These are phyloP conservation scores for Folsomia manolachei DNA, from an alignment of 2,888 invertebrate species.

Conservation along the genomic window DNA sequence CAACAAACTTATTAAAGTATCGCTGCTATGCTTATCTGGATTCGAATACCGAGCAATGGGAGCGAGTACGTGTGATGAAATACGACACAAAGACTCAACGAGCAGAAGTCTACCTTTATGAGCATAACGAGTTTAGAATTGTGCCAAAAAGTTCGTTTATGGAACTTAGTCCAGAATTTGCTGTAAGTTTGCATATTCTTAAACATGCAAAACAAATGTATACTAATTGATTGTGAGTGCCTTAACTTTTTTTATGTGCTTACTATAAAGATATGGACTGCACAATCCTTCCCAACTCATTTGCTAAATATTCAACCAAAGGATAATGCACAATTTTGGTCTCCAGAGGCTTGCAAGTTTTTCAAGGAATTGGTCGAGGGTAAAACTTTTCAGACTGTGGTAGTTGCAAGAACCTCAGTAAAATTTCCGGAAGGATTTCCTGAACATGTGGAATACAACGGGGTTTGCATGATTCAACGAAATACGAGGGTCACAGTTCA, in stretches of 20 bases:
- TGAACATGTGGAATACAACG: slow-evolving; percentile 6
- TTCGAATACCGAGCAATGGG: background rate
- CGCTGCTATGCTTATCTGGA: background rate
- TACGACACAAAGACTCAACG: background rate
- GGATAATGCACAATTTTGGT: background rate
- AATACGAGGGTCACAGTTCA: background rate
- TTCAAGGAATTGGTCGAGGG: slow-evolving; percentile 7
- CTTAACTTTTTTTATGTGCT: slow-evolving; percentile 5
- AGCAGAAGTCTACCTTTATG: background rate
- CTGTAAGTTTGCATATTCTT: background rate
- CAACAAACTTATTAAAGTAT: background rate
- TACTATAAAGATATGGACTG: background rate
- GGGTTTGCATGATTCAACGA: slow-evolving; percentile 9
- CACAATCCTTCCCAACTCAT: slow-evolving; percentile 19
- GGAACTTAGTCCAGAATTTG: slow-evolving; percentile 6
- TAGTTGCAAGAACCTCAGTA: slow-evolving; percentile 8
- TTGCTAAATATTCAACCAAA: slow-evolving; percentile 17
- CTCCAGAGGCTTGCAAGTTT: background rate
- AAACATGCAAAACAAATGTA: background rate
- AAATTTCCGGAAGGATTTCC: slow-evolving; percentile 6
- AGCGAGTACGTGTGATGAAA: slow-evolving; percentile 10
- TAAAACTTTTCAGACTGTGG: slow-evolving; percentile 3
- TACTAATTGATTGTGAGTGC: too few relatives aligned
- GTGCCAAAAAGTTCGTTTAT: background rate
- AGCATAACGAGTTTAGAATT: background rate